Base-by-base conservation (phyloP, 2,797 vertebrate genomes). In the Ciconia nigra region DNA sequence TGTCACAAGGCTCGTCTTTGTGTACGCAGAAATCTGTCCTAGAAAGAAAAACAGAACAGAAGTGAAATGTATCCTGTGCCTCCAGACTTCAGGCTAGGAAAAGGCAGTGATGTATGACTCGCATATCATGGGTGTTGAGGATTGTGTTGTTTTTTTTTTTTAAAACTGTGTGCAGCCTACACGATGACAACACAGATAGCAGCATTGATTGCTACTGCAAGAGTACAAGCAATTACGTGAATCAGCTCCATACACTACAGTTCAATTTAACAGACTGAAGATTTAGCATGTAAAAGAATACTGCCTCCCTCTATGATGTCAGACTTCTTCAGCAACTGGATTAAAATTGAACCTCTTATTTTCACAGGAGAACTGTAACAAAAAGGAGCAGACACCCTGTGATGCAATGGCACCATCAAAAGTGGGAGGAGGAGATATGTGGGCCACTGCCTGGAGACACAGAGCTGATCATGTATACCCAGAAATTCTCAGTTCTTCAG, bases 11-110 rank as follows among this genome's bases (percentile, higher is more conserved):
- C 87, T 99, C 99, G 15, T 99, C 99, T 98, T 99, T 99, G 98
- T 99, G 99, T 82, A 99, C 99, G 73, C 99, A 99, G 98, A 99
- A 99, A 98, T 99, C 99, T 89, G 99, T 99, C 98, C 99, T 99
- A 98, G 98, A 98, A 98, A 93, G 82, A 97, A 97, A 94, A 96
- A 83, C 84, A 97, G 20, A 96, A 89, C 15, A 96, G 55, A 31
- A 80, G 65, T 98, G 92, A 97, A 95, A 79, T 66, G 26, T 15
- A 81, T 29, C 77, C 83, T 78, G 87, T 46, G 62, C 35, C 76
- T 94, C 26, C 59, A 95, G 91, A 91, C 77, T 61, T 37, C 62
- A 90, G 70, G 44, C 78, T 44, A 83, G 71, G 82, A 57, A 76
- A 82, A 85, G 51, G 72, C 89, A 81, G 46, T 7, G 69, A 49